A percentile compares a stretch with the other conserved stretches of the same genome.
phyloP scores from a whole-genome alignment of 2,797 vertebrate species.

The Antrozous pallidus region DNA sequence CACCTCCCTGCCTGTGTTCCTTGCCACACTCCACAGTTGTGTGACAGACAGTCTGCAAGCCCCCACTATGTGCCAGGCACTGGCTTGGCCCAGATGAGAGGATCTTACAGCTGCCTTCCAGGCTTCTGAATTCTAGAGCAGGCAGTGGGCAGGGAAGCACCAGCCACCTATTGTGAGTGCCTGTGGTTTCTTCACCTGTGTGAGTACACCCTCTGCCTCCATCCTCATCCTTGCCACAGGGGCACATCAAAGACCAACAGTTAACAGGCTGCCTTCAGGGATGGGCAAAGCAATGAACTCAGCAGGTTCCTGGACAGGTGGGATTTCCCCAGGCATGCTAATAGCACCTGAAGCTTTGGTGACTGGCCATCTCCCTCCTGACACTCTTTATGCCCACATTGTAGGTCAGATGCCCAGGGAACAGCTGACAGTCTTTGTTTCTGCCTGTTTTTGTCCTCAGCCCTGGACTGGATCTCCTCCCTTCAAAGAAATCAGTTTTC shows the following conservation, averaged over 20 bases:
- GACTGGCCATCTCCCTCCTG: not conserved
- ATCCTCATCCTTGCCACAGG: fast-evolving
- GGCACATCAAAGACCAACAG: too few relatives aligned
- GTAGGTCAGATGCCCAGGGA: not conserved
- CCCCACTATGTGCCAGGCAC: not conserved
- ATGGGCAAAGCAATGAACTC: not conserved
- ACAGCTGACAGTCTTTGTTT: not conserved
- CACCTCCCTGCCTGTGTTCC: fast-evolving
- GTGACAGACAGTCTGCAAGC: fast-evolving
- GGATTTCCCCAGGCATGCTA: not conserved
- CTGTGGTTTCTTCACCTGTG: too few relatives aligned
- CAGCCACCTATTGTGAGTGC: fast-evolving
- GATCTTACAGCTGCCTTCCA: fast-evolving
- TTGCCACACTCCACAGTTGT: fast-evolving
- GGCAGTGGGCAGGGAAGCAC: fast-evolving
- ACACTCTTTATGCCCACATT: fast-evolving
- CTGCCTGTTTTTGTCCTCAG: fast-evolving
- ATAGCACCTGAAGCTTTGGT: not conserved
- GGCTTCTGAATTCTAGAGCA: fast-evolving
- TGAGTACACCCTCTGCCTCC: fast-evolving
- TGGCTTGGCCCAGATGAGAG: fast-evolving
- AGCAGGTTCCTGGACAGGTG: not conserved
- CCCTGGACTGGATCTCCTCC: not conserved
- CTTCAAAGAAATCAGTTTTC: too few relatives aligned
- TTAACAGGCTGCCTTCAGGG: not conserved